Base-by-base conservation (phyloP, 2,113 vertebrate genomes). In the Mesocricetus auratus region DNA sequence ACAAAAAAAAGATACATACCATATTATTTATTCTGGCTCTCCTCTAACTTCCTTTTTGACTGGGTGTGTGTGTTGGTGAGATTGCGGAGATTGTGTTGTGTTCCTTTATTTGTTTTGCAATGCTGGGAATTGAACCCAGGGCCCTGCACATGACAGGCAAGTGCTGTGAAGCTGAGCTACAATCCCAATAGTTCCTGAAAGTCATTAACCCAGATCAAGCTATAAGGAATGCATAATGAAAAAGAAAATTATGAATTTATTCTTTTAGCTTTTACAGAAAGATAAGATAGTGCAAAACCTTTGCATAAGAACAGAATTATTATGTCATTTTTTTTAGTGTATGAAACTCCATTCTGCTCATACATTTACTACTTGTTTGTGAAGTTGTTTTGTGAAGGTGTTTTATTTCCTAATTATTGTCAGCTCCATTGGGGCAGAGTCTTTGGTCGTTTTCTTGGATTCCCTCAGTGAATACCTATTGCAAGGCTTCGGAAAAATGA, bases 231-330 rank as follows among this genome's bases (percentile, higher is more conserved):
- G 9, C 33, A 16, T 92, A 69, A 93, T 82, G 19, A 53, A 96
- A 79, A 91, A 82, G 33, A 1, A 90, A 93, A 73, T 13, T 11
- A 8, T 1, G 12, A 42, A 66, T 73, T 81, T 91, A 50, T 89
- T 66, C 29, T 79, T 83, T 77, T 39, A 33, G 62, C 31, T 92
- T 68, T 56, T 66, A 81, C 4, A 39, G 77, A 64, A 85, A 92
- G 36, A 7, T 8, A 53, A 1, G 3, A 22, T 3, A 22, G 21
- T 73, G 3, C 11, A 58, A 90, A 94, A 75, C 1, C 11, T 91
- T 88, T 90, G 10, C 53, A 77, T 81, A 77, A 90, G 82, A 78
- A 89, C 36, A 89, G 66, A 86, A 96, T 93, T 86, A 94, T 89
- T 60, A 88, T 39, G 56, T 39, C 53, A 64, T 45, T 64, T 85